Evolutionary conservation across 2,888 invertebrate species (phyloP).

Genomic region (Blera fallax): DNA sequence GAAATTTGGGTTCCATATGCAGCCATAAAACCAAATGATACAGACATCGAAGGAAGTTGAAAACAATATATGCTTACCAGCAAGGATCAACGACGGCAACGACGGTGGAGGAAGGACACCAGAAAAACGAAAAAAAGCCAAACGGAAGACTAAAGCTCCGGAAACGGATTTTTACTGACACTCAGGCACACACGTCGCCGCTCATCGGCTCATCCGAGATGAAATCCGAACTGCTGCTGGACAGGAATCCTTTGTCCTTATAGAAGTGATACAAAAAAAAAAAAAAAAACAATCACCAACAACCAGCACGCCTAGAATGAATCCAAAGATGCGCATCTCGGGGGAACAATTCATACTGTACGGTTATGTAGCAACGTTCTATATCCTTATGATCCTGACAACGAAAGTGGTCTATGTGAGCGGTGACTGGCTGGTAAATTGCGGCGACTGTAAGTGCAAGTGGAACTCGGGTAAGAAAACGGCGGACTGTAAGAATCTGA

Average conservation of each 20-base stretch:
- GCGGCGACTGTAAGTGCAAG: slow-evolving; percentile 87
- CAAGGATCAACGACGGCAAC: background rate
- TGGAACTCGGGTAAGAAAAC: slow-evolving; percentile 93
- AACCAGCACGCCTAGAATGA: slow-evolving; percentile 43
- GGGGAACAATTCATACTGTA: slow-evolving; percentile 59
- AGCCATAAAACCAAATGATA: slow-evolving; percentile 65
- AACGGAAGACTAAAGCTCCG: slow-evolving; percentile 13
- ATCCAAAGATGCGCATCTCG: slow-evolving; percentile 66
- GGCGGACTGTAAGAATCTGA: slow-evolving; percentile 89
- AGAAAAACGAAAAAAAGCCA: slow-evolving; percentile 7
- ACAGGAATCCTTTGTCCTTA: background rate
- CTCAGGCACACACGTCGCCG: background rate
- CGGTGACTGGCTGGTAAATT: slow-evolving; percentile 79
- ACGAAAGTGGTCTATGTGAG: slow-evolving; percentile 72
- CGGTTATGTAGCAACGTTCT: slow-evolving; percentile 62
- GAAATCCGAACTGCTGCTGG: background rate
- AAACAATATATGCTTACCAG: slow-evolving; percentile 6
- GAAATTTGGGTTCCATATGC: slow-evolving; percentile 45
- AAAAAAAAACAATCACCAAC: background rate
- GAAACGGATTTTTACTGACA: slow-evolving; percentile 4
- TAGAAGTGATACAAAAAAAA: background rate
- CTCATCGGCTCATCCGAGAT: background rate
- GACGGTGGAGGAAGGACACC: slow-evolving; percentile 23
- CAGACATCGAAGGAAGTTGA: slow-evolving; percentile 31
- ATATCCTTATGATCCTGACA: slow-evolving; percentile 72